These are phyloP conservation scores for Tricholaema leucomelas DNA, from an alignment of 2,113 vertebrate genomes.

Conservation along the genomic window DNA sequence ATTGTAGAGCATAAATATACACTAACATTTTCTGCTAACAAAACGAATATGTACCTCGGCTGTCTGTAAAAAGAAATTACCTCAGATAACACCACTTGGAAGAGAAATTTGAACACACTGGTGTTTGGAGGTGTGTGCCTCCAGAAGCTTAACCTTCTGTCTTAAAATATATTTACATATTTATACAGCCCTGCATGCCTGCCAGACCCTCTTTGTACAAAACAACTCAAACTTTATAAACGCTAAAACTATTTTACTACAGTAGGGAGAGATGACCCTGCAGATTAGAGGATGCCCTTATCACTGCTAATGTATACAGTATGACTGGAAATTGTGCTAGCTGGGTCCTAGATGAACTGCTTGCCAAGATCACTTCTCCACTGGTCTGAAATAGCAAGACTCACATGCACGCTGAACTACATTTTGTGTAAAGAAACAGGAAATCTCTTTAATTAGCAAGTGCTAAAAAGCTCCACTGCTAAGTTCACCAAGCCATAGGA, in stretches of 20 bases:
- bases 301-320: conserved; percentile 60
- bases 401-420: rapidly evolving
- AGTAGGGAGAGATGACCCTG: conserved; percentile 65
- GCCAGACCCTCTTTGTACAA: conserved; percentile 6
- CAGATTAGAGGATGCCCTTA: conserved; percentile 64
- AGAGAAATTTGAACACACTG: neutral
- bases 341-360: neutral
- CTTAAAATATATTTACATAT: neutral
- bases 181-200: neutral
- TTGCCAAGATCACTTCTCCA: neutral
- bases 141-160: neutral
- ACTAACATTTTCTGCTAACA: neutral
- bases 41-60: neutral
- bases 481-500: neutral
- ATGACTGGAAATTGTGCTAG: conserved; percentile 30
- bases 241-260: conserved; percentile 50
- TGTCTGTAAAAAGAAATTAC: neutral
- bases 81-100: neutral
- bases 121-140: neutral
- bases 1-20: neutral
- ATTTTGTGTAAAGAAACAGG: neutral
- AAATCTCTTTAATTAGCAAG: neutral
- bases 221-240: conserved; percentile 47
- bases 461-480: neutral
- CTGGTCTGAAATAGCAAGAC: neutral